These are phyloP conservation scores for Panurus biarmicus DNA, from an alignment of 2,113 vertebrate genomes.

Conservation along the genomic window DNA sequence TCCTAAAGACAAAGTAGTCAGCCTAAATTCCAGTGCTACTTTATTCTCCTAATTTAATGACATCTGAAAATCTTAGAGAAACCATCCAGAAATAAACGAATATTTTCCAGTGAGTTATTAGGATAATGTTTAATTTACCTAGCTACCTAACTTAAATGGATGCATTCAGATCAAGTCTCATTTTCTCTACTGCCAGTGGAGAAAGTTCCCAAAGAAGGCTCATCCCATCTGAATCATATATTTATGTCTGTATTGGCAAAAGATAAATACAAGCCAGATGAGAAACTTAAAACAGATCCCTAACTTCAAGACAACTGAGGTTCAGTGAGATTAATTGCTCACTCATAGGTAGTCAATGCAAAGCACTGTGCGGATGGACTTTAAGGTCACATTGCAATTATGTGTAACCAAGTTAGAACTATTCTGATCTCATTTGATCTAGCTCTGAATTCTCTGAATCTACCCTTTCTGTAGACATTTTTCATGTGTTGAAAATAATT, in stretches of 20 bases:
- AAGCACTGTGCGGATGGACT: background rate
- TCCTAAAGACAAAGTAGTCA: background rate
- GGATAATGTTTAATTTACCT: background rate
- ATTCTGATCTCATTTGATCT: background rate
- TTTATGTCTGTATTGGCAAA: background rate
- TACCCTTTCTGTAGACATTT: background rate
- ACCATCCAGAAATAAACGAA: background rate
- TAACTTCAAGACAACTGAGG: background rate
- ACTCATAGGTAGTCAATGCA: background rate
- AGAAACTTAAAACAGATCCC: background rate
- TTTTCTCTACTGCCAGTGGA: background rate
- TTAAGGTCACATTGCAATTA: background rate
- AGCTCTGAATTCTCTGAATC: background rate
- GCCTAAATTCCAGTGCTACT: background rate
- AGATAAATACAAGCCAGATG: background rate
- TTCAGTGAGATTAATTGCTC: background rate
- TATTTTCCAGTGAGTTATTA: background rate
- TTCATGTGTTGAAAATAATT: background rate
- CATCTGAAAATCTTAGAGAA: background rate
- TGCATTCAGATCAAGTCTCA: rapidly evolving
- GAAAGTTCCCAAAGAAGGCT: background rate
- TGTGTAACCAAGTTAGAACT: background rate
- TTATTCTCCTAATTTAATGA: background rate
- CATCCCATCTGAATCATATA: background rate
- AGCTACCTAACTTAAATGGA: background rate